Conservation (phyloP, 2,797 vertebrate genomes). For the Pteronotus mesoamericanus region DNA sequence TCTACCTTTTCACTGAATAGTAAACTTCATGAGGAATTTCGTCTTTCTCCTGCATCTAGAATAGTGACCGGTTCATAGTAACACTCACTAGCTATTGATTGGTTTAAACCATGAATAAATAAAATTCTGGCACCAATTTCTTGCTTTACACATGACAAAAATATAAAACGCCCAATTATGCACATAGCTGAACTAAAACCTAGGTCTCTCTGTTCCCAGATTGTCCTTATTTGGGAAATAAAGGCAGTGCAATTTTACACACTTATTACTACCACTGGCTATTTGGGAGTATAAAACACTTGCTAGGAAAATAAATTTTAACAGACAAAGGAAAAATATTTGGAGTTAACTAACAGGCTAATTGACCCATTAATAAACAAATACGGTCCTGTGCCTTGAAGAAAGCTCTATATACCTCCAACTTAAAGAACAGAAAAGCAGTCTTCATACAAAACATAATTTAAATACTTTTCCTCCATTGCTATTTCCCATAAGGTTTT, state of each 20-base stretch:
- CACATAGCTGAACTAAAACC: not conserved
- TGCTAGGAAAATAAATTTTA: not conserved
- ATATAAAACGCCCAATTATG: not conserved
- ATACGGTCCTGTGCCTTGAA: not conserved
- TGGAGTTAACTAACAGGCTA: not conserved
- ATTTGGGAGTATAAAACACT: not conserved
- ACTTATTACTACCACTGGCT: not conserved
- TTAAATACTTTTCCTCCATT: not conserved
- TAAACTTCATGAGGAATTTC: not conserved
- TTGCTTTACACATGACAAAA: not conserved
- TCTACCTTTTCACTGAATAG: not conserved
- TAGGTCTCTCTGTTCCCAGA: not conserved
- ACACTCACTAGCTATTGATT: not conserved
- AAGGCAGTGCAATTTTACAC: not conserved
- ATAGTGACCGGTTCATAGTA: not conserved
- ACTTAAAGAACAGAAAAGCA: slow-evolving; percentile 29
- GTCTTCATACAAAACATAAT: not conserved
- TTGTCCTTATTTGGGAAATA: not conserved
- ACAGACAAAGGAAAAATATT: not conserved
- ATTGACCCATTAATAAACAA: not conserved
- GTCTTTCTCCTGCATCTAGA: not conserved
- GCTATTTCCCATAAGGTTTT: not conserved
- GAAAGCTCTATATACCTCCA: not conserved
- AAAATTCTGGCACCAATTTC: not conserved
- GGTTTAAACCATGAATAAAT: not conserved